phyloP scores from a whole-genome alignment of 2,113 vertebrate species.

The Chamaea fasciata region DNA sequence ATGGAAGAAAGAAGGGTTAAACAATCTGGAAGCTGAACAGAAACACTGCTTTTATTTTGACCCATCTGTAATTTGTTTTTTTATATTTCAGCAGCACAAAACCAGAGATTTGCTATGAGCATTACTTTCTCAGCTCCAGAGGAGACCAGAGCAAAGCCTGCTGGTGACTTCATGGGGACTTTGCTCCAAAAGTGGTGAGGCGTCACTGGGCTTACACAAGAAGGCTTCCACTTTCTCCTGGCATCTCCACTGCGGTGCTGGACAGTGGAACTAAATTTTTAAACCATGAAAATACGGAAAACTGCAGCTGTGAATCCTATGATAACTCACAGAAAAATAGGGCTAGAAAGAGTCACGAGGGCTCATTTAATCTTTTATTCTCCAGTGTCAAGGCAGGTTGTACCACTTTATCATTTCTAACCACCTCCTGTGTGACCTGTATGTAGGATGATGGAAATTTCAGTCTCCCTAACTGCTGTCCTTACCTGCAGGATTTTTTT shows the following conservation, averaged over 20 bases:
- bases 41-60: not conserved
- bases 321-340: not conserved
- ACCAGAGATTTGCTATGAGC: not conserved
- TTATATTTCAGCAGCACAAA: not conserved
- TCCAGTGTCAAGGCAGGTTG: constrained; percentile 9
- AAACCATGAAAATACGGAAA: not conserved
- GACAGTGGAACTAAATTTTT: not conserved
- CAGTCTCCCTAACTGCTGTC: not conserved
- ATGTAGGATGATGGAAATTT: not conserved
- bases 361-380: constrained; percentile 27
- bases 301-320: not conserved
- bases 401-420: not conserved
- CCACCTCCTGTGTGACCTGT: not conserved
- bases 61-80: not conserved
- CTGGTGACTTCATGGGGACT: not conserved
- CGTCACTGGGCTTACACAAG: not conserved
- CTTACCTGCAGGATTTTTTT: not conserved
- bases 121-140: not conserved
- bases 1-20: not conserved
- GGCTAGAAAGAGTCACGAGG: not conserved
- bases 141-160: not conserved
- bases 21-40: not conserved
- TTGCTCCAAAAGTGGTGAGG: not conserved
- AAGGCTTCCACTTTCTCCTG: not conserved
- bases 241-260: not conserved